Evolutionary conservation across 2,888 invertebrate genomes (phyloP), one percentile per base, ranked within the genome.

Genomic region (Drosophila neotestacea): DNA sequence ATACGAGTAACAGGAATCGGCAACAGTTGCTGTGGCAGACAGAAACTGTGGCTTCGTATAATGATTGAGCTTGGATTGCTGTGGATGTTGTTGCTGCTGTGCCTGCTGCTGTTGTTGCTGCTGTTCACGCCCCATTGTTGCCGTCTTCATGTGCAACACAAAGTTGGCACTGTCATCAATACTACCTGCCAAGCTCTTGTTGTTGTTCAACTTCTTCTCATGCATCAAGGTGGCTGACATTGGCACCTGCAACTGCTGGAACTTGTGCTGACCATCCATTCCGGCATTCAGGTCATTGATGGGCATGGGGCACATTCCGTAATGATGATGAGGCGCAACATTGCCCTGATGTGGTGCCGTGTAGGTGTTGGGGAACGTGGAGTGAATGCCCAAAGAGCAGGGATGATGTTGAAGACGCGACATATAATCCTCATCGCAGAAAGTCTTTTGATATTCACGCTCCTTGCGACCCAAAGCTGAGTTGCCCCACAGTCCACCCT

Each of bases 391-490:
- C 75, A 92, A 70, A 10, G 91, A 92, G 78, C 93, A 93, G 59
- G 93, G 92, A 77, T 92, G 91, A 64, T 93, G 92, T 54, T 93
- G 93, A 67, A 92, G 92, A 0, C 93, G 92, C n/a, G 93, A 90
- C 90, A 93, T 90, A 93, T 96, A 97, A 91, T 97, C 97, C 91
- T 97, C 97, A 85, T 97, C 97, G 70, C 96, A 96, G 92, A 96
- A 97, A 4, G 97, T 97, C 93, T 97, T 97, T 92, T 97, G 97
- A 92, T 97, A 97, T 91, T 97, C 97, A 84, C 97, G 95, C 92
- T 97, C 97, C 91, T 97, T 97, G 55, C 96, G 94, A 1, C 93
- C 93, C 56, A 93, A 70, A 5, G 93, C 92, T 9, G 92, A 92
- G 63, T 90, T 92, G 55, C 92, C 92, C 92, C 92, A 92, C 42